Conservation (phyloP, 1,140 invertebrate species). For the Anastatus disparis region DNA sequence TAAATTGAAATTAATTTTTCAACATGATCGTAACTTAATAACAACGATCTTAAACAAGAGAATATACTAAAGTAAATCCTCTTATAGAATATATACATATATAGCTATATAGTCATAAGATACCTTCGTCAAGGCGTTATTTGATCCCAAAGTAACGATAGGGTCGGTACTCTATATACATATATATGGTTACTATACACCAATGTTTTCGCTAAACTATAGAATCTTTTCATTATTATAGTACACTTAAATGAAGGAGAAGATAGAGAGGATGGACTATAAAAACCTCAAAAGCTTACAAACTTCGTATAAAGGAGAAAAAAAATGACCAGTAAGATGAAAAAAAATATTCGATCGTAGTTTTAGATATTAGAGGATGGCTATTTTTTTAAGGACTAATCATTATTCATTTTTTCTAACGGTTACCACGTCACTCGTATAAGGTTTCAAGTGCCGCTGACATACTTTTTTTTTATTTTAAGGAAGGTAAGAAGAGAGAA, state of each 20-base stretch:
- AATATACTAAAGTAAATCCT: not conserved
- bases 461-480: too few relatives aligned
- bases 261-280: not conserved
- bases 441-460: too few relatives aligned
- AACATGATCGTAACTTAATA: too few relatives aligned
- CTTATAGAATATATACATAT: not conserved
- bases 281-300: slow-evolving; percentile 4
- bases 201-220: not conserved
- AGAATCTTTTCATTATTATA: not conserved
- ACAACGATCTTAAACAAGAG: not conserved
- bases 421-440: too few relatives aligned
- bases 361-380: slow-evolving; percentile 5
- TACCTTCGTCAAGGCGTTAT: not conserved
- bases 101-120: too few relatives aligned
- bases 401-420: not conserved
- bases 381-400: not conserved
- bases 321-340: too few relatives aligned
- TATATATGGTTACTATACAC: too few relatives aligned
- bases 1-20: too few relatives aligned
- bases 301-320: not conserved
- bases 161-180: too few relatives aligned
- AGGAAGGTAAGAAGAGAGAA: too few relatives aligned
- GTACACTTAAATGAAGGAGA: too few relatives aligned
- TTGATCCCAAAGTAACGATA: not conserved
- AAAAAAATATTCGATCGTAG: slow-evolving; percentile 6